phyloP scores from a whole-genome alignment of 92 coral and sea anemone species.

The Virgularia gustaviana region DNA sequence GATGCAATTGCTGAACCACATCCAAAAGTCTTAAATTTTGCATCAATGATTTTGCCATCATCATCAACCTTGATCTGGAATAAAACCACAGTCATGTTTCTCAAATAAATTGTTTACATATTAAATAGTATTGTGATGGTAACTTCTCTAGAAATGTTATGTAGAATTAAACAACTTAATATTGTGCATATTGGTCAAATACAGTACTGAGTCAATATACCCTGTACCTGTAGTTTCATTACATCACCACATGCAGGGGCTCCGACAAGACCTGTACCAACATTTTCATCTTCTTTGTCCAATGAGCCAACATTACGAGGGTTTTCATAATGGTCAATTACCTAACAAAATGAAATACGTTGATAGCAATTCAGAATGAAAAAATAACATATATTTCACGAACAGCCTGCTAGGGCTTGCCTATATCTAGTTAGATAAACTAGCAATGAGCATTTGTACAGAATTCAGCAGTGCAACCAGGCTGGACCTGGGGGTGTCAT shows the following conservation, averaged over 20 bases:
- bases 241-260: slow-evolving; percentile 99
- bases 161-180: background rate
- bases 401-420: too few relatives aligned
- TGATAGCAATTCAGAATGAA: too few relatives aligned
- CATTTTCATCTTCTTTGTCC: slow-evolving; percentile 76
- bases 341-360: too few relatives aligned
- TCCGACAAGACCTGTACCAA: slow-evolving; percentile 97
- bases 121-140: too few relatives aligned
- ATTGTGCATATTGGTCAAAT: background rate
- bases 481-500: too few relatives aligned
- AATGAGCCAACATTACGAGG: slow-evolving; percentile 97
- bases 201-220: background rate
- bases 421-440: too few relatives aligned
- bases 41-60: slow-evolving; percentile 89
- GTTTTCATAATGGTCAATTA: slow-evolving; percentile 96
- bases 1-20: slow-evolving; percentile 99
- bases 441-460: too few relatives aligned
- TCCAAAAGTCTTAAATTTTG: slow-evolving; percentile 98
- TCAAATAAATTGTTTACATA: too few relatives aligned
- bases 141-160: too few relatives aligned
- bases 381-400: background rate
- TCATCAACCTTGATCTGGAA: slow-evolving; percentile 90
- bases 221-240: slow-evolving; percentile 87
- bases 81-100: too few relatives aligned
- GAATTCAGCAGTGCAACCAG: too few relatives aligned